A percentile compares a stretch with the other conserved stretches of the same genome.
Evolutionary conservation across 2,888 invertebrate species (phyloP).

Genomic region (Pollenia labialis): DNA sequence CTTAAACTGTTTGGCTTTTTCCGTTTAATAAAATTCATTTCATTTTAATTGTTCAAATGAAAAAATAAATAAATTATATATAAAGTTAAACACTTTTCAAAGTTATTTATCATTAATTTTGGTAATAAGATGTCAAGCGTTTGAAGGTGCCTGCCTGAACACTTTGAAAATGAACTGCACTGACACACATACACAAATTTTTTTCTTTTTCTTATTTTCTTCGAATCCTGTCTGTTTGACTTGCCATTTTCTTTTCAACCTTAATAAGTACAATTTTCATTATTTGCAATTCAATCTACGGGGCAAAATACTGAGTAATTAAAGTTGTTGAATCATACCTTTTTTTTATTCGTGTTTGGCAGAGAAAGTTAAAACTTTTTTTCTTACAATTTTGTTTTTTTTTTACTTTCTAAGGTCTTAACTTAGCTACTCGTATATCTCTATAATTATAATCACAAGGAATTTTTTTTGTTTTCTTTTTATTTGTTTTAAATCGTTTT

Average conservation of each 20-base stretch:
- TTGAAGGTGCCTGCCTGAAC: not conserved
- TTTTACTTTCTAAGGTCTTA: constrained; percentile 7
- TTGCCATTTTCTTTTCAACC: constrained; percentile 27
- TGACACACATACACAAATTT: not conserved
- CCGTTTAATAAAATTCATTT: no score
- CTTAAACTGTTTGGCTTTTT: no score
- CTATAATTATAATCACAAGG: constrained; percentile 53
- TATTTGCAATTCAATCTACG: constrained; percentile 52
- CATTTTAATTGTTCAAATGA: not conserved
- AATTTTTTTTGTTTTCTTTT: constrained; percentile 16
- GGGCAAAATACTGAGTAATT: constrained; percentile 57
- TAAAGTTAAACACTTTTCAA: constrained; percentile 6
- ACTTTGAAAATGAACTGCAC: not conserved
- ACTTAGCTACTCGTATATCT: constrained; percentile 18
- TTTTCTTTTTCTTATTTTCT: not conserved
- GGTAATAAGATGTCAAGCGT: constrained; percentile 1
- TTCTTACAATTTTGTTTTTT: not conserved
- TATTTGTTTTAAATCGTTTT: constrained; percentile 49
- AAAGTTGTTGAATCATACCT: constrained; percentile 55
- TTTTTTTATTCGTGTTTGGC: not conserved
- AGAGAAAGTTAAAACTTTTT: constrained; percentile 37
- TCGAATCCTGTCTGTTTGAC: constrained; percentile 6
- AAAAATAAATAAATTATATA: not conserved
- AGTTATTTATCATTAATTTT: constrained; percentile 28
- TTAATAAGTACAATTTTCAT: constrained; percentile 19